Evolutionary conservation across 2,113 vertebrate genomes (phyloP).

Genomic region (Scomber colias): DNA sequence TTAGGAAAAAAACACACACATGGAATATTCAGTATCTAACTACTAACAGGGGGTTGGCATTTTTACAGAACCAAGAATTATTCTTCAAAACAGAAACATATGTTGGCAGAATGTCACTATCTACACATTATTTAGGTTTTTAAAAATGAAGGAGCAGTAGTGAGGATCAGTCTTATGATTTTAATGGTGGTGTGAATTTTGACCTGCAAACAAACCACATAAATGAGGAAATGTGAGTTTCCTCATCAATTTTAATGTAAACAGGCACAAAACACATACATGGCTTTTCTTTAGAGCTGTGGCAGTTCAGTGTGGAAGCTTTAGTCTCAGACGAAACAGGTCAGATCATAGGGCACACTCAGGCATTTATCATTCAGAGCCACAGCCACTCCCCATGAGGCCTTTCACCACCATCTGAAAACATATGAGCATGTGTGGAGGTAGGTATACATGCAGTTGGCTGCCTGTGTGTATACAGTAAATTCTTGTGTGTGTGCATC

Average conservation of each 20-base stretch:
- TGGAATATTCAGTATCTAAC: not conserved
- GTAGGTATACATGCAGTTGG: constrained; percentile 19
- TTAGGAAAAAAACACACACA: not conserved
- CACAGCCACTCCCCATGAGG: constrained; percentile 35
- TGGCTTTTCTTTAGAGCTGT: not conserved
- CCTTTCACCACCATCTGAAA: constrained; percentile 45
- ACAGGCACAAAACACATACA: not conserved
- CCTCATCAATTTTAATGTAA: not conserved
- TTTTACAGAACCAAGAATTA: not conserved
- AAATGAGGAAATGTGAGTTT: constrained; percentile 1
- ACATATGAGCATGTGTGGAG: not conserved
- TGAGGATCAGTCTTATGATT: not conserved
- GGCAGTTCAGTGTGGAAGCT: constrained; percentile 22
- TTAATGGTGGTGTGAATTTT: not conserved
- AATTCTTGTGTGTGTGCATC: not conserved
- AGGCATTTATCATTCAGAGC: constrained; percentile 63
- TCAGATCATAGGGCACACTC: constrained; percentile 44
- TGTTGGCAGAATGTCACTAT: not conserved
- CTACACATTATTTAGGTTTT: not conserved
- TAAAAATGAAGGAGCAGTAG: not conserved
- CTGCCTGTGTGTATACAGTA: not conserved
- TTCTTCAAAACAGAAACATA: not conserved
- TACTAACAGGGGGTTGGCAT: not conserved
- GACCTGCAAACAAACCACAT: not conserved
- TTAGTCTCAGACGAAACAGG: constrained; percentile 36